phyloP scores from a whole-genome alignment of 2,113 vertebrate species.

The Fulmarus glacialis region DNA sequence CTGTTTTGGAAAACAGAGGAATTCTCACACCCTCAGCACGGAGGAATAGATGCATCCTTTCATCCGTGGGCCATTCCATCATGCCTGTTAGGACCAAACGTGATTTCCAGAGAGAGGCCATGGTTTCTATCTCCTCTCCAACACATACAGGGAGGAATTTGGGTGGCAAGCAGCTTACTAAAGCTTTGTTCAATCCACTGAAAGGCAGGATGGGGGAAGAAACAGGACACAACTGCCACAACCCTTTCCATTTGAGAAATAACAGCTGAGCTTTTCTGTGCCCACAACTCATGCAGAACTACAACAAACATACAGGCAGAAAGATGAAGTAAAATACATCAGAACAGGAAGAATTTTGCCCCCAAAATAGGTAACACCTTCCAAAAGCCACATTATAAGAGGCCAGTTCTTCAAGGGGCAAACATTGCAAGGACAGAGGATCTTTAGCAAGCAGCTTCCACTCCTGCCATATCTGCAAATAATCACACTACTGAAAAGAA shows the following conservation, averaged over 20 bases:
- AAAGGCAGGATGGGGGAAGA: background rate
- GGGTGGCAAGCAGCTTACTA: background rate
- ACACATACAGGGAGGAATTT: background rate
- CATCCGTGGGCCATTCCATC: fast-evolving
- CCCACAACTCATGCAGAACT: background rate
- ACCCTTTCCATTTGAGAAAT: background rate
- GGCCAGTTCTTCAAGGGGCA: background rate
- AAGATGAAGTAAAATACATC: background rate
- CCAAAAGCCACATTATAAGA: background rate
- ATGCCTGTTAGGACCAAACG: fast-evolving
- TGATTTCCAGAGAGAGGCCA: background rate
- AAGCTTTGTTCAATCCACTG: background rate
- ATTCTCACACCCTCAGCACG: background rate
- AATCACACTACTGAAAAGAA: background rate
- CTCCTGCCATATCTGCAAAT: background rate
- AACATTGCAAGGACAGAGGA: background rate
- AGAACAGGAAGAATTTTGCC: background rate
- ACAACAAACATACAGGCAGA: background rate
- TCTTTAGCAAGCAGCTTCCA: background rate
- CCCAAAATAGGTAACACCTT: background rate
- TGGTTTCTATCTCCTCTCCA: background rate
- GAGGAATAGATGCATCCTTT: background rate
- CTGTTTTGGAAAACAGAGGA: background rate
- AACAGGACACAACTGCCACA: background rate
- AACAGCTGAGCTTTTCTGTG: background rate